Evolutionary conservation across 2,888 invertebrate genomes (phyloP).

Genomic region (Synergus laeviventris): DNA sequence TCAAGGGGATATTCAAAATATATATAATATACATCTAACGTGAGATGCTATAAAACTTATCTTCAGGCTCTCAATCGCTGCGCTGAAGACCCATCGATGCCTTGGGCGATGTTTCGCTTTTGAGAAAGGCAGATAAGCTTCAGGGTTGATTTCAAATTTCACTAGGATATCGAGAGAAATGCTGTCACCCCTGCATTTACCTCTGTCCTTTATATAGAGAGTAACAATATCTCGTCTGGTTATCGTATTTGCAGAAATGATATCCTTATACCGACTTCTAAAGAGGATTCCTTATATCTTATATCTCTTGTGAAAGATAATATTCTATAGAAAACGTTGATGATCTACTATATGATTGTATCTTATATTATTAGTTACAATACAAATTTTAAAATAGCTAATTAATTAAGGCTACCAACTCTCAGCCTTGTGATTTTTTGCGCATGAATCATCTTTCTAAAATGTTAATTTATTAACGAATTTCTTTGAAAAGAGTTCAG

Average conservation of each 20-base stretch:
- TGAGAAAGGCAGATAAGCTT: slow-evolving; percentile 32
- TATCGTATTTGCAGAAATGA: slow-evolving; percentile 21
- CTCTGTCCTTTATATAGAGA: background rate
- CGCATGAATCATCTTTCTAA: background rate
- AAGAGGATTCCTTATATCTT: background rate
- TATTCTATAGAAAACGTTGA: slow-evolving; percentile 6
- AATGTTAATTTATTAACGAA: background rate
- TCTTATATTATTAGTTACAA: background rate
- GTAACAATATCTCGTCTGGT: slow-evolving; percentile 15
- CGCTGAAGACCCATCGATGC: slow-evolving; percentile 16
- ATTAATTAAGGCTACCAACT: too few species aligned
- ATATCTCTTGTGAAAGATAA: background rate
- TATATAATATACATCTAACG: background rate
- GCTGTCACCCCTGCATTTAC: slow-evolving; percentile 1
- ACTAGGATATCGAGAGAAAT: slow-evolving; percentile 18
- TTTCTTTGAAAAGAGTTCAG: background rate
- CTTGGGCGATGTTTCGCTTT: slow-evolving; percentile 31
- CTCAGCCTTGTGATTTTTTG: background rate
- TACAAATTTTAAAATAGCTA: too few species aligned
- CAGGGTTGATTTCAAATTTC: slow-evolving; percentile 24
- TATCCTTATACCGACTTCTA: slow-evolving; percentile 3
- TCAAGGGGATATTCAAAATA: slow-evolving; percentile 13
- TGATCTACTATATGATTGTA: background rate
- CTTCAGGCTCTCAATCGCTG: slow-evolving; percentile 15
- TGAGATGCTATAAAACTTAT: slow-evolving; percentile 34